Base-by-base conservation (phyloP, 2,113 vertebrate species). In the Eulemur rufifrons region DNA sequence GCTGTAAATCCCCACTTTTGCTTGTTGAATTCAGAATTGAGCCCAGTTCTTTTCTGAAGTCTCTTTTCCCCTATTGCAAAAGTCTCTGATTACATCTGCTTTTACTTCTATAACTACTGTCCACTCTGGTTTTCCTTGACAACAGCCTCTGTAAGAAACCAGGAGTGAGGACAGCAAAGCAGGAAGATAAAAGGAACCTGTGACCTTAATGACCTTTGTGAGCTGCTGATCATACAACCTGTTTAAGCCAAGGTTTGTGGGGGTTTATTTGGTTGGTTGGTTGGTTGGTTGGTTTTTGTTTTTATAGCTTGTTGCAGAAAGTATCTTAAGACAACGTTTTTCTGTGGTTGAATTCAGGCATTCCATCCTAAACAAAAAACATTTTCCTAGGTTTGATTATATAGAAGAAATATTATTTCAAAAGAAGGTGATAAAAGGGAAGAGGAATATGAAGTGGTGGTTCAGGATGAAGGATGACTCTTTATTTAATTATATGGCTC, bases 51-150 rank as follows among this genome's bases (percentile, higher is more conserved):
- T 69, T 59, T 47, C 32, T 74, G 42, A 84, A 27, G 34, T 87
- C 25, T 73, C 27, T 95, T 73, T 82, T 18, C 11, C n/a, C 7
- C 76, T 37, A 12, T 32, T 73, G 34, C 45, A 86, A 32, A 15
- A 68, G 34, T 84, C 42, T 20, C 63, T 76, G 21, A 39, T 69
- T 92, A 69, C 86, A 54, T 39, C 39, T 82, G 23, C 32, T 66
- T 91, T 56, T 54, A 50, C 27, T 13, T n/a, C 71, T 93, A 37
- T 59, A 42, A 50, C 21, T 71, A 7, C 54, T 52, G 2, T 34
- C 54, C n/a, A 86, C n/a, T 83, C 50, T 78, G 27, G 25, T 90
- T 95, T 93, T 91, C 73, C 78, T 68, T 96, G 17, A 56, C 29
- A 76, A 42, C 18, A 87, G 54, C 47, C 56, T 61, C 71, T 61